Base-by-base conservation (phyloP, 2,113 vertebrate species). In the Bagarius yarrelli region DNA sequence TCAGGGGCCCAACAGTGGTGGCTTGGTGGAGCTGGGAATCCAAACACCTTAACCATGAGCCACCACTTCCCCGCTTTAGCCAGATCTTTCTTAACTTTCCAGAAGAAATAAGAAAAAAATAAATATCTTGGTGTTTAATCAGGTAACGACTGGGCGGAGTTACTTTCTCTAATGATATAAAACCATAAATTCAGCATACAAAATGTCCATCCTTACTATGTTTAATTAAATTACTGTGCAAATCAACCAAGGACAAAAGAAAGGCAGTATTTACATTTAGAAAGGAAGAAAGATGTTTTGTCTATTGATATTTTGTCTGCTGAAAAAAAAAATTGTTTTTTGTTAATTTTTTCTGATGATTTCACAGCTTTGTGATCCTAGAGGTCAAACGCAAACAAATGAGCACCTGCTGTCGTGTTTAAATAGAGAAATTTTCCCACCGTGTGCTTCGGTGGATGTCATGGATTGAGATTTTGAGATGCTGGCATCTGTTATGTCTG, bases 91-190 rank as follows among this genome's bases (percentile, higher is more conserved):
- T 81, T 64, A 83, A 79, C 88, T 79, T 78, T 84, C 83, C 75
- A 78, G 59, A 63, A 69, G 79, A 79, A 73, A 63, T 76, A 61
- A n/a, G 83, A 84, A 88, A 81, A 81, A 74, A 27, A 66, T 74
- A 75, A 66, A 75, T 81, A 75, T 66, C 32, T 71, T 74, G 83
- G 84, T 27, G 76, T 87, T 91, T 88, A 91, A 92, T 91, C 89
- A 92, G 87, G 83, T 87, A 87, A 90, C 86, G 78, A 85, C 85
- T 86, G 85, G 34, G 63, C 25, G 64, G 52, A 77, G n/a, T 61
- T 82, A 84, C 85, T 87, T 85, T 82, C 36, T 63, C 64, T 76
- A 75, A 72, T 70, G 36, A 63, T 13, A 81, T 84, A 36, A 81
- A 86, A 71, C 75, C 60, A 47, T 66, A 67, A 80, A 78, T 78